Conservation (phyloP, 2,888 invertebrate species). For the Eurytoma californica region DNA sequence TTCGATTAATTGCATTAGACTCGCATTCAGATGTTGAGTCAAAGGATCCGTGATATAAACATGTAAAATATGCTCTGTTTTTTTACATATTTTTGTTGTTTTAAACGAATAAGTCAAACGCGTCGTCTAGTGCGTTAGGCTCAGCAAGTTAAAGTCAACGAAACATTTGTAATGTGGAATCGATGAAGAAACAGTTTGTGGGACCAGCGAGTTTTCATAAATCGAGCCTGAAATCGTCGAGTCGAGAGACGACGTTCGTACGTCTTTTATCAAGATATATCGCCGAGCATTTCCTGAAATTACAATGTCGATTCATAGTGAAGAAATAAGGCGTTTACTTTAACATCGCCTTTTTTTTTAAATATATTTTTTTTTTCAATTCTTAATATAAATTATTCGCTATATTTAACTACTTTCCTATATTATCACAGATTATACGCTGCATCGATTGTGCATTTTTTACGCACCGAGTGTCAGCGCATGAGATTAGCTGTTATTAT, state of each 20-base stretch:
- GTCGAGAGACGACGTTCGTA: conserved; percentile 26
- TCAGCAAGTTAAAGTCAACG: conserved; percentile 70
- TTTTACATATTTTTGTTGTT: background rate
- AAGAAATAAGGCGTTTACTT: background rate
- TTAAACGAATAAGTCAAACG: background rate
- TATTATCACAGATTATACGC: conserved; percentile 56
- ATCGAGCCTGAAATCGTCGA: conserved; percentile 17
- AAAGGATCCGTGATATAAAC: background rate
- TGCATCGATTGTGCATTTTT: conserved; percentile 30
- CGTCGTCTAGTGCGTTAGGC: conserved; percentile 60
- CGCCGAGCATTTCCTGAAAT: conserved; percentile 16
- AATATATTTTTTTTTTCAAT: conserved; percentile 22
- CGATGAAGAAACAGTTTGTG: conserved; percentile 34
- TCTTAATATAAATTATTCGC: conserved; percentile 39
- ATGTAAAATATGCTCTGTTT: background rate
- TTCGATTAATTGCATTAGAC: conserved; percentile 55
- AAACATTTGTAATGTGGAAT: conserved; percentile 52
- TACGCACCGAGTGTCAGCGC: conserved; percentile 23
- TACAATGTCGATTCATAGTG: conserved; percentile 2
- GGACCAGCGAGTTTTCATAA: background rate
- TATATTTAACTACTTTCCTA: conserved; percentile 53
- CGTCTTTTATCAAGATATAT: background rate
- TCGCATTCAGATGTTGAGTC: conserved; percentile 46
- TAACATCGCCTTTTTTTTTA: background rate
- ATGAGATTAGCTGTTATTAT: conserved; percentile 27